A percentile compares a stretch with the other conserved stretches of the same genome.
Conservation (phyloP, 2,888 invertebrate genomes). For the Drosophila demipolita region DNA sequence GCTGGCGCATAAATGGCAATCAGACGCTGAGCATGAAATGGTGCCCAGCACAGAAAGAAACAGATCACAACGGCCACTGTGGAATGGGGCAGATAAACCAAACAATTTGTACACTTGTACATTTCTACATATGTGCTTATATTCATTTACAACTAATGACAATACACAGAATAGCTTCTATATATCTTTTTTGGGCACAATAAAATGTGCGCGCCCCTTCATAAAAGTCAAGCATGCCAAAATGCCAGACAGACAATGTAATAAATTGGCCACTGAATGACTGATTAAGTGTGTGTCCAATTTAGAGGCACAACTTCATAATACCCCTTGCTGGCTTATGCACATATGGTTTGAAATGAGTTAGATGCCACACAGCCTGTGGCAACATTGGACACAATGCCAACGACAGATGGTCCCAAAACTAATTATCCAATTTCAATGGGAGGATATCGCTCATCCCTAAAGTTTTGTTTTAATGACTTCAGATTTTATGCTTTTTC, state of each 20-base stretch:
- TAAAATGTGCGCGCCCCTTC: conserved; percentile 37
- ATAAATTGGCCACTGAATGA: conserved; percentile 66
- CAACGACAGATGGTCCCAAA: not conserved
- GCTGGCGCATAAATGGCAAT: conserved; percentile 87
- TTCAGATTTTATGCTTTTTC: not conserved
- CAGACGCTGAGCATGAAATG: conserved; percentile 96
- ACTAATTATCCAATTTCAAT: not conserved
- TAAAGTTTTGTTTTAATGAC: not conserved
- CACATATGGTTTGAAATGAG: conserved; percentile 46
- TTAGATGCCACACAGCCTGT: conserved; percentile 42
- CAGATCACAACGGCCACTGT: conserved; percentile 95
- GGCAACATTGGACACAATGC: conserved; percentile 34
- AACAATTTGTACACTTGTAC: conserved; percentile 31
- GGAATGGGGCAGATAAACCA: conserved; percentile 32
- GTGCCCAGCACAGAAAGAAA: conserved; percentile 95
- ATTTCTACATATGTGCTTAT: conserved; percentile 16
- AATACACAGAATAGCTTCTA: not conserved
- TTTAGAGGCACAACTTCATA: not conserved
- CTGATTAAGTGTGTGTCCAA: conserved; percentile 62
- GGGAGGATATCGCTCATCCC: not conserved
- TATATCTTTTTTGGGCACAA: conserved; percentile 24
- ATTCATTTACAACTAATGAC: conserved; percentile 18
- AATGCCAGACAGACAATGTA: conserved; percentile 49
- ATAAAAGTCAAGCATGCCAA: conserved; percentile 59
- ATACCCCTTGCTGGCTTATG: conserved; percentile 8